A percentile compares a stretch with the other conserved stretches of the same genome.
These are phyloP conservation scores for Hypanus sabinus DNA, from an alignment of 2,113 vertebrate genomes.

Conservation along the genomic window DNA sequence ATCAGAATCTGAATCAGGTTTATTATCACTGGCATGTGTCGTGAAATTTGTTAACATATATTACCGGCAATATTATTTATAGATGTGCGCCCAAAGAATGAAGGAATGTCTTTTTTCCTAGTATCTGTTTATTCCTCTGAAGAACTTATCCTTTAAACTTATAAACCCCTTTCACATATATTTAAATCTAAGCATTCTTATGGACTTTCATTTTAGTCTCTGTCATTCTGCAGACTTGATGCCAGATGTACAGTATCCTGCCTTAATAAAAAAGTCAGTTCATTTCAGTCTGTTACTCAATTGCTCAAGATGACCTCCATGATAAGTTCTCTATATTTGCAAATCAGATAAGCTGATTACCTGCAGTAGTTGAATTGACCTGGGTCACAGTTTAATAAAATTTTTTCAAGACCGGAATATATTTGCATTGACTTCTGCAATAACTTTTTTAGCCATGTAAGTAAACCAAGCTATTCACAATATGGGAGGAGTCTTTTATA, in stretches of 20 bases:
- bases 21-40: too few relatives aligned
- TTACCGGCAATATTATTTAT: neutral
- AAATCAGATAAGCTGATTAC: constrained; percentile 7
- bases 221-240: neutral
- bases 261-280: constrained; percentile 12
- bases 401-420: neutral
- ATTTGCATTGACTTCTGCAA: constrained; percentile 22
- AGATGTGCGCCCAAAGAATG: neutral
- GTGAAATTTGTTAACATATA: neutral
- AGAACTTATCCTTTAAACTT: neutral
- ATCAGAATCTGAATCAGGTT: too few relatives aligned
- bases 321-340: constrained; percentile 10
- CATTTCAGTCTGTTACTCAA: neutral
- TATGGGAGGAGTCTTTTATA: neutral
- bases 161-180: neutral
- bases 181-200: neutral
- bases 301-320: neutral
- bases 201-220: neutral
- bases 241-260: neutral
- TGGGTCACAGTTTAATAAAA: neutral
- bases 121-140: neutral
- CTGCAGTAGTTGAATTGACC: neutral
- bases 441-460: neutral
- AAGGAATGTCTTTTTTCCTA: neutral
- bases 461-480: neutral